phyloP scores from a whole-genome alignment of 1,140 invertebrate species.

The Linepithema humile region DNA sequence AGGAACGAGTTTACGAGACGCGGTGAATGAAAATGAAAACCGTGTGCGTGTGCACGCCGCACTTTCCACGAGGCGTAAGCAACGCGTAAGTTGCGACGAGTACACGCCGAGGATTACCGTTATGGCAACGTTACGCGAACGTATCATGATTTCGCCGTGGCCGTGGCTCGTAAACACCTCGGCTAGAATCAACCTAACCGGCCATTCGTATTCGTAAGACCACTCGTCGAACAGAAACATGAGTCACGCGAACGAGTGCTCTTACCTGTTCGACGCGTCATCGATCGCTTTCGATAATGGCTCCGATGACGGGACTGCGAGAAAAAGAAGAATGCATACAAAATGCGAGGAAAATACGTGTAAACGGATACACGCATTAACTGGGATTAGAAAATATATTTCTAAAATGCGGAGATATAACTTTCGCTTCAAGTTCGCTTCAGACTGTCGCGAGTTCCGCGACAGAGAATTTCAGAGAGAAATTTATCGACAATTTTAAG shows the following conservation, averaged over 20 bases:
- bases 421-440: too few relatives aligned
- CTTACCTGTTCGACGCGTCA: slow-evolving; percentile 36
- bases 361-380: not conserved
- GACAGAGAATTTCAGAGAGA: too few relatives aligned
- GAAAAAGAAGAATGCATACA: not conserved
- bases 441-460: too few relatives aligned
- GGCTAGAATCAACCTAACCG: slow-evolving; percentile 15
- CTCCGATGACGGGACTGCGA: not conserved
- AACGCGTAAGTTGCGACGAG: not conserved
- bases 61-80: slow-evolving; percentile 56
- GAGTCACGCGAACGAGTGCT: slow-evolving; percentile 32
- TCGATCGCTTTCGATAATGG: slow-evolving; percentile 55
- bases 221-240: slow-evolving; percentile 29
- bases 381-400: not conserved
- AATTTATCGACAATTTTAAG: too few relatives aligned
- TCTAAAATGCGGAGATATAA: too few relatives aligned
- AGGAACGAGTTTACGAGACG: not conserved
- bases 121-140: slow-evolving; percentile 39
- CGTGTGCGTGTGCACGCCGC: slow-evolving; percentile 14
- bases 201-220: slow-evolving; percentile 53
- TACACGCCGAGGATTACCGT: slow-evolving; percentile 53
- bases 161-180: slow-evolving; percentile 25
- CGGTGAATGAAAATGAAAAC: slow-evolving; percentile 65
- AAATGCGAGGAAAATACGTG: not conserved
- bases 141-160: not conserved